Conservation (phyloP, 1,140 invertebrate genomes). For the Aphaenogaster rudis region DNA sequence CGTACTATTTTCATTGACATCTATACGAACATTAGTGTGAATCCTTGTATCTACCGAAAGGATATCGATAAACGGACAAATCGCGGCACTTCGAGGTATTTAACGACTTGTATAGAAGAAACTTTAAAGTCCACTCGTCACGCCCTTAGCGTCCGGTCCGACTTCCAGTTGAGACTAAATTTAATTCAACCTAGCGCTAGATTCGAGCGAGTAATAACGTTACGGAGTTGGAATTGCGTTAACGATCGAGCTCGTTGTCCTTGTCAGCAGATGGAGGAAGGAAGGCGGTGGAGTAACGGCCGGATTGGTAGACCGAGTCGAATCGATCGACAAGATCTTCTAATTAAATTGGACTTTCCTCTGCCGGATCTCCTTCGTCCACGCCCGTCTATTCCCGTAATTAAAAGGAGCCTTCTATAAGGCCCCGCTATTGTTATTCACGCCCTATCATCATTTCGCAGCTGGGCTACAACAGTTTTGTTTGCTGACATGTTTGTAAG, state of each 20-base stretch:
- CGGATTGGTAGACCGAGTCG: slow-evolving; percentile 68
- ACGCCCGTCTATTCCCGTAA: slow-evolving; percentile 63
- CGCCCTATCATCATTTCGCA: slow-evolving; percentile 59
- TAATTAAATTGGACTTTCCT: slow-evolving; percentile 76
- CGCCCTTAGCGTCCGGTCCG: slow-evolving; percentile 39
- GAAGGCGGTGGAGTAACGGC: slow-evolving; percentile 60
- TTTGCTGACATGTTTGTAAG: slow-evolving; percentile 24
- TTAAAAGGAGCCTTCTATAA: slow-evolving; percentile 75
- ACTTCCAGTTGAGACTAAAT: slow-evolving; percentile 64
- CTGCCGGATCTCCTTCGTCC: slow-evolving; percentile 58
- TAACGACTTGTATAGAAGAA: slow-evolving; percentile 45
- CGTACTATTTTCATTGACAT: not conserved
- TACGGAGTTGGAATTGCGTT: slow-evolving; percentile 75
- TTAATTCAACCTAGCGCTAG: slow-evolving; percentile 70
- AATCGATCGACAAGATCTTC: slow-evolving; percentile 75
- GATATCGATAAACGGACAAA: slow-evolving; percentile 21
- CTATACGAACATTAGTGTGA: not conserved
- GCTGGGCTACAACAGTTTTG: slow-evolving; percentile 50
- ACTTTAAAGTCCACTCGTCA: slow-evolving; percentile 59
- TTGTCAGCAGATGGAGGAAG: slow-evolving; percentile 42
- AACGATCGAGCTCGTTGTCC: slow-evolving; percentile 74
- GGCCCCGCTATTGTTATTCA: slow-evolving; percentile 34
- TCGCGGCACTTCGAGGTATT: not conserved
- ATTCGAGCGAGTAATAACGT: slow-evolving; percentile 74
- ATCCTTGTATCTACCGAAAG: not conserved